Base-by-base conservation (phyloP, 2,888 invertebrate species). In the Odontomyia ornata region DNA sequence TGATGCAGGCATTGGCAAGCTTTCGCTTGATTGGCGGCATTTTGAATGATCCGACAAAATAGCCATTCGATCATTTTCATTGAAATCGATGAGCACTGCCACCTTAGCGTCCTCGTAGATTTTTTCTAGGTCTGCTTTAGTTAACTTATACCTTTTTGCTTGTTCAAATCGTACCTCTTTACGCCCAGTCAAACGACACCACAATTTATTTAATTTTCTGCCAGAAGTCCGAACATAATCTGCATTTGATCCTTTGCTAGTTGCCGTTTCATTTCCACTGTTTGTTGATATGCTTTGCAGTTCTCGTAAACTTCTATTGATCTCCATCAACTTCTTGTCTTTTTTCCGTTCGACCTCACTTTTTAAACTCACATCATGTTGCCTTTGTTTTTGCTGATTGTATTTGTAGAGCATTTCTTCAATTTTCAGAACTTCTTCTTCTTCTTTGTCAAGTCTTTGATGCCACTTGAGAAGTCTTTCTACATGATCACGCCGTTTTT, bases 391-490 rank as follows among this genome's bases (percentile, higher is more conserved):
- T 18, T 75, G 75, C 52, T 80, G 30, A 43, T 83, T 83, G 46
- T 79, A 81, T 25, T 79, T 76, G 52, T 82, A 80, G 18, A 85
- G 78, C 78, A 85, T 85, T 79, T 83, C 83, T 83, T 89, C 89
- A 81, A 89, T 83, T 81, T 88, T 86, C 69, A 85, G 82, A 46
- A 89, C 87, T 80, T 88, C 87, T 76, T 85, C 85, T 83, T 89
- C 89, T 84, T 89, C 89, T 79, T 88, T 87, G 80, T 89, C 85
- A 30, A 89, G 84, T 76, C 88, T 87, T 80, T 87, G 87, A 83
- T 89, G 88, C 89, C 89, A 89, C 85, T 88, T 84, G 80, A 89
- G 82, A 75, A 89, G 82, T 79, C 87, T 87, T 82, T 89, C 88
- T 47, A 88, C 88, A 80, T 87, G 86, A 81, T 87, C 85, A 71